Evolutionary conservation across 2,888 invertebrate genomes (phyloP).

Genomic region (Gandaritis pyraliata): DNA sequence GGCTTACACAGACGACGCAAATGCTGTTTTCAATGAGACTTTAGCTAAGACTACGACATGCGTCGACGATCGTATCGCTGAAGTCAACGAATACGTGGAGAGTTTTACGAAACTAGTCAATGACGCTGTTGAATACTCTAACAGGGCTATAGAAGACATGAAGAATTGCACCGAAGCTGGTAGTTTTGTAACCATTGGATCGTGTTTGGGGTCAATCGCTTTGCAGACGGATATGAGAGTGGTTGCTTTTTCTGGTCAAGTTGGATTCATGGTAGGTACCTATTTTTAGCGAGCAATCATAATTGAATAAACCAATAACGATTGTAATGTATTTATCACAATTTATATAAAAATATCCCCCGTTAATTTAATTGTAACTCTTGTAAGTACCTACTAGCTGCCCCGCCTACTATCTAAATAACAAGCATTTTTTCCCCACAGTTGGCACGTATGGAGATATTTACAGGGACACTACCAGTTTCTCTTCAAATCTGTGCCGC

Average conservation of each 20-base stretch:
- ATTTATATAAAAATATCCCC: too few species aligned
- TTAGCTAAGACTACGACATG: slow-evolving; percentile 55
- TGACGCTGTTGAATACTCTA: slow-evolving; percentile 54
- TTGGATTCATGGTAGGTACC: slow-evolving; percentile 60
- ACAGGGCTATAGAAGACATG: slow-evolving; percentile 58
- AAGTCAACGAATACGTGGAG: slow-evolving; percentile 54
- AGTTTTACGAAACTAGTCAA: slow-evolving; percentile 49
- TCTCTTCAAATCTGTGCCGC: slow-evolving; percentile 71
- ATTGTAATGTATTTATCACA: too few species aligned
- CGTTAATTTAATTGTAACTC: too few species aligned
- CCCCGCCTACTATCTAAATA: too few species aligned
- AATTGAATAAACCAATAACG: too few species aligned
- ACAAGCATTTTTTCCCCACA: slow-evolving; percentile 41
- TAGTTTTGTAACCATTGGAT: slow-evolving; percentile 56
- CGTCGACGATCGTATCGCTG: slow-evolving; percentile 59
- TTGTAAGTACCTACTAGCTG: too few species aligned
- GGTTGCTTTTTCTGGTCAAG: slow-evolving; percentile 56
- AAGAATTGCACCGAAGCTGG: slow-evolving; percentile 57
- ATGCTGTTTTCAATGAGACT: slow-evolving; percentile 57
- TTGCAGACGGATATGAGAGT: slow-evolving; percentile 63
- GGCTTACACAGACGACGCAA: slow-evolving; percentile 57
- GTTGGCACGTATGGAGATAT: slow-evolving; percentile 68
- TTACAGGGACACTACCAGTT: slow-evolving; percentile 64
- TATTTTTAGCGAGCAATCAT: too few species aligned
- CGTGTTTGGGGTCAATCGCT: slow-evolving; percentile 64